Evolutionary conservation across 2,113 vertebrate species (phyloP), one percentile per base, ranked within the genome.

Genomic region (Gavialis gangeticus): DNA sequence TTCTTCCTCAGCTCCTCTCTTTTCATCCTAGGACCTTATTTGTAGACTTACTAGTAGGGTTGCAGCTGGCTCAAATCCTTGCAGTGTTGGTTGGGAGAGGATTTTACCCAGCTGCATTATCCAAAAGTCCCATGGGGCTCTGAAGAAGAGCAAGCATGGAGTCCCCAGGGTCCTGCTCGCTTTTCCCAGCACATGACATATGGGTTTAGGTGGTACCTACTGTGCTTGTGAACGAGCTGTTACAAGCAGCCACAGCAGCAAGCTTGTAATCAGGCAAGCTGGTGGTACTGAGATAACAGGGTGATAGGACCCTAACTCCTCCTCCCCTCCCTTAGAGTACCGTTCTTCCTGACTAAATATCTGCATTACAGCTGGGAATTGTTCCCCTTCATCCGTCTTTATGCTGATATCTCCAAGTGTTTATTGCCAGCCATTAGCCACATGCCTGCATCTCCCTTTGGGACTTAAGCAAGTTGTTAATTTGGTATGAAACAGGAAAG

Each of bases 231-330:
- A 71, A 71, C 18, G 5, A 37, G 30, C 30, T 37, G 18, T 71
- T 71, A 37, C 21, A 24, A 58, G 67, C 83, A 79, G 34, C 0
- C 67, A 71, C 67, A 37, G 0, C 55, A 79, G 18, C 3, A 6
- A 37, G 34, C 12, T 37, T 18, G 17, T 25, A 34, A 59, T 59
- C 28, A 90, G 13, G 30, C 0, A 0, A 54, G 63, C 27, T 12
- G 16, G 27, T 57, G 37, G 13, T 22, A 59, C 22, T 59, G 21
- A 24, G 0, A 5, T 24, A 54, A 3, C 0, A 3, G 21, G 25
- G 57, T 58, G 58, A 27, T 46, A 2, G 1, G 16, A 8, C 19
- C 3, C 4, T 62, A 69, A 21, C 3, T 18, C n/a, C 18, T 4
- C 16, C 66, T 21, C 25, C 19, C 25, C 27, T 57, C 25, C 46